phyloP scores from a whole-genome alignment of 2,113 vertebrate species.

The Hyaena hyaena region DNA sequence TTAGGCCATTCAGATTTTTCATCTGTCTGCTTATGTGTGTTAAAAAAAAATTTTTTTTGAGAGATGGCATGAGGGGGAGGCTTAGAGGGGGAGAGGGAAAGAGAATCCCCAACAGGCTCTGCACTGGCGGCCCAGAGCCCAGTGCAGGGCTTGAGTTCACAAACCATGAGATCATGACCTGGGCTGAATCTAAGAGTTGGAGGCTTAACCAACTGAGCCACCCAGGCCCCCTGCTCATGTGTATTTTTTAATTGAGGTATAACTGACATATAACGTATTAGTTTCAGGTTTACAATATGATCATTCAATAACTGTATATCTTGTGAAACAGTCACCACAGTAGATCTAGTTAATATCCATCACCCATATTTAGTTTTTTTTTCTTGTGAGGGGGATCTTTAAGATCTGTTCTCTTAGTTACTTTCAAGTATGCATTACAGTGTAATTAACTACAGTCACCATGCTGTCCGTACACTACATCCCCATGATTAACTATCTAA shows the following conservation, averaged over 20 bases:
- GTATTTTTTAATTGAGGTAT: neutral
- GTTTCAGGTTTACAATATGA: neutral
- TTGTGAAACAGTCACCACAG: neutral
- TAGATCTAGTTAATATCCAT: neutral
- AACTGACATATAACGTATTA: too few species aligned
- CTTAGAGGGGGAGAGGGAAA: too few species aligned
- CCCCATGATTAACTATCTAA: neutral
- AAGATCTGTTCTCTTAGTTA: neutral
- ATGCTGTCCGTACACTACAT: too few species aligned
- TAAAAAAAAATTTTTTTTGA: too few species aligned
- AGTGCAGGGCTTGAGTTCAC: too few species aligned
- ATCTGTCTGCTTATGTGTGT: neutral
- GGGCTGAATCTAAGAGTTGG: too few species aligned
- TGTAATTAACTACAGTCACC: neutral
- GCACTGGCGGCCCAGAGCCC: too few species aligned
- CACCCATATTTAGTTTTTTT: neutral
- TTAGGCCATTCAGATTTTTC: neutral
- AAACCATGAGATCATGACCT: too few species aligned
- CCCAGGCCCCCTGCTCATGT: neutral
- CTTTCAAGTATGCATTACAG: neutral
- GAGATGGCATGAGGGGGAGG: too few species aligned
- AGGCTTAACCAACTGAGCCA: too few species aligned
- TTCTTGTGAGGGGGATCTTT: neutral
- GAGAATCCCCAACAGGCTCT: too few species aligned
- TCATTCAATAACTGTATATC: neutral